Base-by-base conservation (phyloP, 2,113 vertebrate genomes). In the Harpagus bidentatus region DNA sequence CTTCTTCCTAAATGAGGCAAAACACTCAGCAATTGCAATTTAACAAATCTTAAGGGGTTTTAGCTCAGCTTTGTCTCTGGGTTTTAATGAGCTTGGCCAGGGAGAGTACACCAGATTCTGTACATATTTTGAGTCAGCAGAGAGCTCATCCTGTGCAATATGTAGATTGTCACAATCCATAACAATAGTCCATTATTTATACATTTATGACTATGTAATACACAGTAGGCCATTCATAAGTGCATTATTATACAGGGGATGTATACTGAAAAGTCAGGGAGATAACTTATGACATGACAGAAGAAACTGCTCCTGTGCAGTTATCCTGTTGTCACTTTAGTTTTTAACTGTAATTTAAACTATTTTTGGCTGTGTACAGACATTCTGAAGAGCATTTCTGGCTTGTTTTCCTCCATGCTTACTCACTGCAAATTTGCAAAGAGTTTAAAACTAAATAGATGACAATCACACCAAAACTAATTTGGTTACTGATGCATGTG, bases 381-480 rank as follows among this genome's bases (percentile, higher is more conserved):
- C 63, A 52, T 70, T 42, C 52, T 62, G 71, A 92, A 91, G 71
- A 92, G 45, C 73, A 38, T 87, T 82, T 47, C 59, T 92, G 86
- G 61, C 78, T 91, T 95, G 92, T 63, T 96, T 95, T 90, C 82
- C 50, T 67, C 78, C 77, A 23, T 32, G 67, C 70, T 63, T 91
- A 70, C 92, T 95, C 86, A 88, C 90, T 65, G 47, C 91, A 85
- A 78, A 58, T 45, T 79, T 79, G 50, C 93, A 80, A 93, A 87
- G 90, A 95, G 66, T 63, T 90, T 89, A 88, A 94, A 86, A 88
- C 56, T 77, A 90, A 90, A 67, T 74, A 96, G 94, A 90, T 82
- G 98, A 98, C 98, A 98, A 98, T 98, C 98, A 97, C 95, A 47
- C 56, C 86, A 50, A 88, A 86, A 83, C 81, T 23, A 15, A 45